Base-by-base conservation (phyloP, 2,113 vertebrate species). In the Vulpes ferrilata region DNA sequence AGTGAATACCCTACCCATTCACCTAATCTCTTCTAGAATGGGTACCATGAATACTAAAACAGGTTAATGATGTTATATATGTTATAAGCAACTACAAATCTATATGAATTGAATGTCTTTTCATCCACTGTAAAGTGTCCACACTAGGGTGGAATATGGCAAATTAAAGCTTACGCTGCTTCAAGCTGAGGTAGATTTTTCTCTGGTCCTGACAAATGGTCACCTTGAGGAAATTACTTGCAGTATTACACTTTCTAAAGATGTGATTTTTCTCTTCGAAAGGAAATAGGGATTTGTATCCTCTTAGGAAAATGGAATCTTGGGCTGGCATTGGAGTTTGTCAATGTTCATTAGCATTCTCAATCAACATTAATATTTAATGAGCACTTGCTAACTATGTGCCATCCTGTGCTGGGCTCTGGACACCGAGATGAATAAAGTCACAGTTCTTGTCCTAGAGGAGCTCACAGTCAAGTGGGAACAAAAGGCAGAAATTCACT, bases 341-440 rank as follows among this genome's bases (percentile, higher is more conserved):
- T 84, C 38, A 59, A 65, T 35, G 10, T 43, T 67, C 25, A 11
- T 76, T 74, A 93, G n/a, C 43, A 48, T 89, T 86, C 69, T 83
- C 43, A 71, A 60, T 3, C 38, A 57, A 38, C 32, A n/a, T 23
- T 92, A 43, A 65, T 59, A 69, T 91, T 83, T 89, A 88, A 35
- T 60, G 71, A 95, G 48, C 15, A 59, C 32, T 51, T 90, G n/a
- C n/a, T 92, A 35, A 15, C 35, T 89, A n/a, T 7, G n/a, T 85
- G 79, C 10, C 65, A 82, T 69, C 17, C 7, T 74, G 60, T 51
- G 38, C 88, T 96, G 60, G 79, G 60, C 12, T 43, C 30, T 65
- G 84, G 38, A 60, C 84, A 65, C 23, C 82, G 35, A 93, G 80
- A 60, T 90, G 16, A 81, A 82, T 55, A n/a, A 94, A 96, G 73